Base-by-base conservation (phyloP, 2,888 invertebrate genomes). In the Sarcophaga subvicina region DNA sequence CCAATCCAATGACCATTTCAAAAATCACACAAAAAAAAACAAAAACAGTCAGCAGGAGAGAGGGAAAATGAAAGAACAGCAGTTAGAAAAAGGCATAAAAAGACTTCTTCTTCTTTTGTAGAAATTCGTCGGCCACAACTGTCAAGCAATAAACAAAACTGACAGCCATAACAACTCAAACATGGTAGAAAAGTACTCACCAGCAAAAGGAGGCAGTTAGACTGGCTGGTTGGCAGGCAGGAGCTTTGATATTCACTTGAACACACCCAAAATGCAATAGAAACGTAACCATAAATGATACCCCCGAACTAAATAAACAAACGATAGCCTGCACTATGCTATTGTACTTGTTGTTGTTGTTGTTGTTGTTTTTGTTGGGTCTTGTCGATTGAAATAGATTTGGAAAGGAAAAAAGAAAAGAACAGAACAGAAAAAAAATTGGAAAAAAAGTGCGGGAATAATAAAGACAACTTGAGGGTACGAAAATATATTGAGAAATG, bases 141-240 rank as follows among this genome's bases (percentile, higher is more conserved):
- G 78, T 79, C 78, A 79, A 70, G 59, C 79, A 79, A 84, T 84
- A 84, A 84, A 84, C 79, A 84, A 80, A 84, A 60, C 75, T 84
- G 83, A 80, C 73, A 75, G 64, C 70, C 79, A 75, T 63, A 63
- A 63, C 78, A 83, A 78, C 62, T 37, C 70, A 64, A 67, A 5
- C 83, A 78, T 83, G 72, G 70, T 70, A 66, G 37, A 67, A 47
- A 59, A 73, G 14, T 63, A 78, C 11, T 45, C 17, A 60, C 1
- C 8, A 59, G 54, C 10, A 64, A 49, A 6, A 25, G 12, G 45
- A 77, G 25, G 1, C 4, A 47, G 27, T 37, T 37, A 37, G 37
- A 2, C 37, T 37, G 37, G 37, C 37, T 37, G 37, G 8, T 1
- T 8, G 37, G 37, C 37, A 1, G 37, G 37, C 37, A 37, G 37